Evolutionary conservation across 1,140 invertebrate species (phyloP).

Genomic region (Cryptotermes secundus): DNA sequence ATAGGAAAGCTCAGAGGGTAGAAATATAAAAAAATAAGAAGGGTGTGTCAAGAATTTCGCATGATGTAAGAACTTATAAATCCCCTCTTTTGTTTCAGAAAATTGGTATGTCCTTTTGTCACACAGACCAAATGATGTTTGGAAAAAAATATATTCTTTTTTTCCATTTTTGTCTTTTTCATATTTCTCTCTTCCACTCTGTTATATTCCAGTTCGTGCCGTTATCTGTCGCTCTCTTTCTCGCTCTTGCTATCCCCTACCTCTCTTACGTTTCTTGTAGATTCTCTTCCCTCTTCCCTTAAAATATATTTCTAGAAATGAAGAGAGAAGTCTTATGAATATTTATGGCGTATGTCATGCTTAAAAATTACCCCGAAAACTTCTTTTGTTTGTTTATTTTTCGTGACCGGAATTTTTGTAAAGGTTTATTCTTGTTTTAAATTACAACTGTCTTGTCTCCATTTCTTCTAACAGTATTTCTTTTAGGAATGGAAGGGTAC

Average conservation of each 20-base stretch:
- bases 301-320: background rate
- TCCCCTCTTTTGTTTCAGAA: background rate
- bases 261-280: background rate
- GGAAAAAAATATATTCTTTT: background rate
- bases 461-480: background rate
- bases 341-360: conserved; percentile 28
- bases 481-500: background rate
- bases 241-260: background rate
- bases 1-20: background rate
- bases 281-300: background rate
- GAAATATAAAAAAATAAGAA: background rate
- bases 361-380: conserved; percentile 15
- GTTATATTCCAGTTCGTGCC: background rate
- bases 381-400: conserved; percentile 19
- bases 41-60: background rate
- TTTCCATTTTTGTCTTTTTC: background rate
- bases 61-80: conserved; percentile 6
- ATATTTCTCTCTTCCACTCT: background rate
- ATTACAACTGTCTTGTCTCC: conserved; percentile 21
- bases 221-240: background rate
- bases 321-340: conserved; percentile 25
- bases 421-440: background rate
- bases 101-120: conserved; percentile 12
- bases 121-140: background rate
- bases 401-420: conserved; percentile 26